Evolutionary conservation across 1,140 invertebrate species (phyloP), one percentile per base, ranked within the genome.

Genomic region (Pygmarrhopalites habei): DNA sequence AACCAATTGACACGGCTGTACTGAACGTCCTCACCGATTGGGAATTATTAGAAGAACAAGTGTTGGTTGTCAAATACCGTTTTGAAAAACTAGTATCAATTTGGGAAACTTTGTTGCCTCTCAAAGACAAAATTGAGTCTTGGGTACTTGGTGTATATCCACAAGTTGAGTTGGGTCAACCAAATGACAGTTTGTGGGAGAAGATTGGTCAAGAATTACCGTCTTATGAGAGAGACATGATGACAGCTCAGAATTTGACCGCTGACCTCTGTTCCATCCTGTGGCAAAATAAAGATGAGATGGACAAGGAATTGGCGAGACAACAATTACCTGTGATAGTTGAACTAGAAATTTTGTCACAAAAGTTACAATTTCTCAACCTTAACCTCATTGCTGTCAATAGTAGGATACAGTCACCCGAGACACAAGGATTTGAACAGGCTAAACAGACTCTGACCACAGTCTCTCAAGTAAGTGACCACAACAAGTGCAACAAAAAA

Each of bases 151-250:
- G 15, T 1, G 43, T 62, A 0, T 60, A 58, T 53, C 57, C 60
- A 39, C 41, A 56, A 23, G 49, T 56, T 44, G 58, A 62, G 39
- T 19, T 41, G 23, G 64, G 43, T 4, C 29, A 46, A n/a, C 30
- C 41, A 1, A 47, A 39, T 15, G 35, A 51, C 29, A 28, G 30
- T 1, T 43, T 56, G 30, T 14, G 62, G 15, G 19, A 46, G 15
- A 60, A 58, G 58, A 35, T 69, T 15, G 7, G 39, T 2, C n/a
- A 60, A 17, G 65, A 69, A 44, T 23, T 69, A 10, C 52, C 47
- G 2, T 15, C 15, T 2, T 55, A 60, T 49, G 65, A 71, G 30
- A 29, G 58, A 21, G 56, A 47, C 46, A 65, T 71, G 64, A 64
- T 19, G 23, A 44, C 64, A 21, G 53, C 12, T 56, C 12, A 56